A percentile compares a stretch with the other conserved stretches of the same genome.
Evolutionary conservation across 2,113 vertebrate genomes (phyloP).

Genomic region (Cyprinodon variegatus): DNA sequence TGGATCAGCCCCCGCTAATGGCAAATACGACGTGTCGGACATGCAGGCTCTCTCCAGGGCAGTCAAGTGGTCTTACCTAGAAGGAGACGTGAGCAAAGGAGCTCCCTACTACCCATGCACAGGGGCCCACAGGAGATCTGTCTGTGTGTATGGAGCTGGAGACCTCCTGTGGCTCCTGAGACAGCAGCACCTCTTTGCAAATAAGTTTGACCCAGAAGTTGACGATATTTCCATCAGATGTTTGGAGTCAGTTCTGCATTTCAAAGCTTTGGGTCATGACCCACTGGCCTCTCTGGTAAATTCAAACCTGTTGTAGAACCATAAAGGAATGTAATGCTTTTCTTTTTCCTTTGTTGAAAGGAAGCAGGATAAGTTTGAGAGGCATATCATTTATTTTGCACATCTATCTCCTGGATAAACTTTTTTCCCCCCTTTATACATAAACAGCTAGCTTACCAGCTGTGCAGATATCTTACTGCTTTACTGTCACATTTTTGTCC

Average conservation of each 20-base stretch:
- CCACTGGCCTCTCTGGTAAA: background rate
- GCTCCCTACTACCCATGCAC: slow-evolving; percentile 86
- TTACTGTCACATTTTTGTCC: background rate
- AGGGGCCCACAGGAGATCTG: slow-evolving; percentile 75
- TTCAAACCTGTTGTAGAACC: background rate
- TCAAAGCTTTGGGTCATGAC: slow-evolving; percentile 73
- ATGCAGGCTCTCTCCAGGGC: slow-evolving; percentile 84
- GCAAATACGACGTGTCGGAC: slow-evolving; percentile 86
- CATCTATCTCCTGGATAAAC: too few species aligned
- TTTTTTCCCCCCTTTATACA: too few species aligned
- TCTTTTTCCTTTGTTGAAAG: background rate
- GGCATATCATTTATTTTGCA: background rate
- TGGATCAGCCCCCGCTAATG: slow-evolving; percentile 74
- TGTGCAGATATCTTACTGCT: background rate
- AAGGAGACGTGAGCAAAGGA: slow-evolving; percentile 81
- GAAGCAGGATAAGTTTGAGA: background rate
- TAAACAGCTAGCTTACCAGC: background rate
- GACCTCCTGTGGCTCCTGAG: slow-evolving; percentile 87
- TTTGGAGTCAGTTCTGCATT: slow-evolving; percentile 84
- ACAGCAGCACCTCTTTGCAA: slow-evolving; percentile 89
- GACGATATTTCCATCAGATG: slow-evolving; percentile 86
- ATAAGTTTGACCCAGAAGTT: slow-evolving; percentile 90
- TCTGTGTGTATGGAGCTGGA: slow-evolving; percentile 88
- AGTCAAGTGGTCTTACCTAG: slow-evolving; percentile 85
- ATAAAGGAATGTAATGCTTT: background rate